phyloP scores from a whole-genome alignment of 2,888 invertebrate species.

The Melanophora roralis region DNA sequence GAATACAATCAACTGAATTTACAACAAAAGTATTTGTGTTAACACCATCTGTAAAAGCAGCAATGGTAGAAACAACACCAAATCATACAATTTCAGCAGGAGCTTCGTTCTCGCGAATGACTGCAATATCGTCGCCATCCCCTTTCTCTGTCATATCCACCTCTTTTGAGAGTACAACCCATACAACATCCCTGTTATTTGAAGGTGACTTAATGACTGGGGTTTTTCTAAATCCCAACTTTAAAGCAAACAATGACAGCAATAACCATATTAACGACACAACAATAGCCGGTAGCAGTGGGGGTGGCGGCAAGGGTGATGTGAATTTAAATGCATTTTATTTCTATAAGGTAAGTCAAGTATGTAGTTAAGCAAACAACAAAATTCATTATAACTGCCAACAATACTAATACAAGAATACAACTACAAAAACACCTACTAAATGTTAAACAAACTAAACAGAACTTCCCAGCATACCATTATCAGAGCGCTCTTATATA shows the following conservation, averaged over 20 bases:
- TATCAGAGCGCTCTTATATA: too few species aligned
- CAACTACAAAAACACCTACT: too few species aligned
- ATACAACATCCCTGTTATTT: constrained; percentile 33
- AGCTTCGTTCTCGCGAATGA: constrained; percentile 8
- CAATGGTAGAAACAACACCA: constrained; percentile 73
- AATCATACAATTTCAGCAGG: constrained; percentile 64
- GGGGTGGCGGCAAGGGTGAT: constrained; percentile 51
- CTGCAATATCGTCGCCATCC: constrained; percentile 1
- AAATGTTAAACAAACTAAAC: not conserved
- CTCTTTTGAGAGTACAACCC: not conserved
- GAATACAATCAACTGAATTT: constrained; percentile 8
- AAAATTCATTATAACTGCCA: not conserved
- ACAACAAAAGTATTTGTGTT: constrained; percentile 33
- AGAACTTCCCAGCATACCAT: too few species aligned
- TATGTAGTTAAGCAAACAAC: not conserved
- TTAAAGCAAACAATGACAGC: constrained; percentile 32
- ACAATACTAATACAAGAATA: not conserved
- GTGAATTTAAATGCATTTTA: constrained; percentile 76
- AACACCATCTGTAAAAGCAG: constrained; percentile 45
- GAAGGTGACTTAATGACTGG: constrained; percentile 52
- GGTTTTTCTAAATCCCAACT: constrained; percentile 38
- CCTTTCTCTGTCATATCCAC: not conserved
- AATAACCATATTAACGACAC: constrained; percentile 27
- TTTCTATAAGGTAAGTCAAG: constrained; percentile 75
- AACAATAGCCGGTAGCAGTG: not conserved